Evolutionary conservation across 2,113 vertebrate genomes (phyloP).

Genomic region (Numida meleagris): DNA sequence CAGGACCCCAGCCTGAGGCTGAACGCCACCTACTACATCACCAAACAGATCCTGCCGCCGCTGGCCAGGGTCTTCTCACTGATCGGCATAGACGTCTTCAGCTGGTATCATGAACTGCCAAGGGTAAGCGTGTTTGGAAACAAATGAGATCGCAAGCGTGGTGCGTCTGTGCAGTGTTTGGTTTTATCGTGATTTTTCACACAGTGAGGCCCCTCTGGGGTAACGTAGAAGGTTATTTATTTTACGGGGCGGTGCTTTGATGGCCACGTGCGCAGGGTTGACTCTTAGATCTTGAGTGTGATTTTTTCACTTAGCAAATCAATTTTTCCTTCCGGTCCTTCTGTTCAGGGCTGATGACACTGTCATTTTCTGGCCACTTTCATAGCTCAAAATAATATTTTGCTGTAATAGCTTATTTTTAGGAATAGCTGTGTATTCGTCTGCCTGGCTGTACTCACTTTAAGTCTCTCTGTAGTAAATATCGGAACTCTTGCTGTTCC

Average conservation of each 20-base stretch:
- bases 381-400: not conserved
- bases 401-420: not conserved
- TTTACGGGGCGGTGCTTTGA: not conserved
- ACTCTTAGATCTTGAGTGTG: not conserved
- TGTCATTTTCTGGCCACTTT: not conserved
- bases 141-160: rapidly evolving
- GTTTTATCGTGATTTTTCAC: not conserved
- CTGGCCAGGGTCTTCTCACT: conserved; percentile 92
- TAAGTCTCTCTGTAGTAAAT: not conserved
- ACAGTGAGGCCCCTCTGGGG: not conserved
- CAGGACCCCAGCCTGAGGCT: conserved; percentile 89
- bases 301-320: not conserved
- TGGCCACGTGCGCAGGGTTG: not conserved
- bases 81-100: conserved; percentile 94
- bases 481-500: not conserved
- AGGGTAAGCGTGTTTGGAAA: conserved; percentile 79
- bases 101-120: conserved; percentile 96
- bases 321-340: not conserved
- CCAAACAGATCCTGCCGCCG: conserved; percentile 96
- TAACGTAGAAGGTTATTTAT: not conserved
- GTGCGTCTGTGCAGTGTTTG: not conserved
- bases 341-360: not conserved
- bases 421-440: not conserved
- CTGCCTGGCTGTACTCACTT: not conserved
- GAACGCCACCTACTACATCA: conserved; percentile 94